Conservation (phyloP, 2,113 vertebrate species). For the Bothrops jararaca region DNA sequence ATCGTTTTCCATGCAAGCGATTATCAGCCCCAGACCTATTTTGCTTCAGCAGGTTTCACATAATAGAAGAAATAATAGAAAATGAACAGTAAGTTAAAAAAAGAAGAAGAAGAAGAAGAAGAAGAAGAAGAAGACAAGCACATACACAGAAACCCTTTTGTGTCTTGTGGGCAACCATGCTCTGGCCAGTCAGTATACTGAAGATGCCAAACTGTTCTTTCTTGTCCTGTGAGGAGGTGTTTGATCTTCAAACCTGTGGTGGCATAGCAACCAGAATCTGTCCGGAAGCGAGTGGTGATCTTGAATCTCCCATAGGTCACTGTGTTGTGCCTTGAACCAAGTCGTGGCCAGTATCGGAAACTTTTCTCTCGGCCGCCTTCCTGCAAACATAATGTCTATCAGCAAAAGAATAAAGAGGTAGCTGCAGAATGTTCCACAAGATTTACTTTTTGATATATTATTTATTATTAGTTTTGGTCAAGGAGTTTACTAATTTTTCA, state of each 20-base stretch:
- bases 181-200: slow-evolving; percentile 99
- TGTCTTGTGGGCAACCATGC: slow-evolving; percentile 91
- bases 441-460: neutral
- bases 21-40: neutral
- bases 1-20: too few species aligned
- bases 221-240: slow-evolving; percentile 91
- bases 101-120: neutral
- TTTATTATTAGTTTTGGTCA: neutral
- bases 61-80: neutral
- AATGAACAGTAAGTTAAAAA: neutral
- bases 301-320: slow-evolving; percentile 94
- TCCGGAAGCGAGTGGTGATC: slow-evolving; percentile 95
- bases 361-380: slow-evolving; percentile 95
- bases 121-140: slow-evolving; percentile 38
- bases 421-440: neutral
- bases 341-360: slow-evolving; percentile 94
- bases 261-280: slow-evolving; percentile 96
- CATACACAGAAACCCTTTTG: slow-evolving; percentile 95
- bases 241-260: slow-evolving; percentile 96
- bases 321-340: slow-evolving; percentile 93
- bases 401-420: neutral
- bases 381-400: slow-evolving; percentile 62
- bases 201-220: slow-evolving; percentile 95
- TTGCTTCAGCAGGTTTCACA: neutral
- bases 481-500: neutral